phyloP scores from a whole-genome alignment of 2,797 vertebrate species.

The Malacoctenus gilli region DNA sequence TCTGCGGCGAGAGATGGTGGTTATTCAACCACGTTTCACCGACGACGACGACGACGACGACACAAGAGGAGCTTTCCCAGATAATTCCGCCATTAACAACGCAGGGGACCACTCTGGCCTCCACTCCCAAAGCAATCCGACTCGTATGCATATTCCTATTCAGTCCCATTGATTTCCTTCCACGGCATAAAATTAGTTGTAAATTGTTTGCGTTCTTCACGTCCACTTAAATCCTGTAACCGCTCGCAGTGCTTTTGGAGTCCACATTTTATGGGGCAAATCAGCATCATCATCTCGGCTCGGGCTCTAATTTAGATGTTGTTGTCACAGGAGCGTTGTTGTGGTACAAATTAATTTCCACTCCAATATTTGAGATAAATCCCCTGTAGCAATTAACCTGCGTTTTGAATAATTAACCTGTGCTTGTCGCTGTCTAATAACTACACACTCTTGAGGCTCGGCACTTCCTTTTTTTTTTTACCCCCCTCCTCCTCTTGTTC shows the following conservation, averaged over 20 bases:
- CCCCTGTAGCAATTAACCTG: constrained; percentile 67
- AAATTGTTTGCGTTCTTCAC: background rate
- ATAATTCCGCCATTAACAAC: constrained; percentile 27
- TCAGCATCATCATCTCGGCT: constrained; percentile 27
- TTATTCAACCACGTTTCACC: constrained; percentile 36
- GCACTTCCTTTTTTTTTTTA: constrained; percentile 5
- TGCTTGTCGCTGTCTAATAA: constrained; percentile 57
- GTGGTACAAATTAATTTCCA: constrained; percentile 65
- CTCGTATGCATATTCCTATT: constrained; percentile 6
- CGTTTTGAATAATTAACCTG: constrained; percentile 66
- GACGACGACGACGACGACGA: constrained; percentile 16
- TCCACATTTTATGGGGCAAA: background rate
- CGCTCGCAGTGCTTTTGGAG: constrained; percentile 11
- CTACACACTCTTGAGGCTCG: constrained; percentile 34
- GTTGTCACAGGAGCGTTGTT: constrained; percentile 55
- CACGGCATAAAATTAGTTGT: constrained; percentile 5
- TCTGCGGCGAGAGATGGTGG: constrained; percentile 43
- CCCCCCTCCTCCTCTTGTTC: too few species aligned
- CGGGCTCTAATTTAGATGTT: constrained; percentile 41
- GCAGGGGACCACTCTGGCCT: background rate
- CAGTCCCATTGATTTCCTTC: constrained; percentile 5
- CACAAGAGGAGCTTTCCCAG: constrained; percentile 1
- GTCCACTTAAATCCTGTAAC: background rate
- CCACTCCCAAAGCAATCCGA: constrained; percentile 1
- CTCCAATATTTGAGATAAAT: constrained; percentile 62